Evolutionary conservation across 1,140 invertebrate genomes (phyloP), one percentile per base, ranked within the genome.

Genomic region (Cydia amplana): DNA sequence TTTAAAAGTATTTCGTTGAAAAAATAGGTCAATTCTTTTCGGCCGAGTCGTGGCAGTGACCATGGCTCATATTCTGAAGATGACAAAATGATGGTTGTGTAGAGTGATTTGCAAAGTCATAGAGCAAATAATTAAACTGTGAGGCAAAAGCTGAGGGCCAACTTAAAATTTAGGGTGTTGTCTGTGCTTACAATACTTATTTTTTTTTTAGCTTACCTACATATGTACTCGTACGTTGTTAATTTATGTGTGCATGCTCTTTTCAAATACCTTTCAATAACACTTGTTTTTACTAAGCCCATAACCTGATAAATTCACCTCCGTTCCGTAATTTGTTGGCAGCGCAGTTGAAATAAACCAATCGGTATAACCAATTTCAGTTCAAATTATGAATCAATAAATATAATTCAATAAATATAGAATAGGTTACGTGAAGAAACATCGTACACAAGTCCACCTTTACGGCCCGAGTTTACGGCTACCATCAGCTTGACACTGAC

Each of bases 11-110:
- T 36, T 70, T 70, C 25, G 51, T 16, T 73, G 25, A 55, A 55
- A 73, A 70, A 70, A 12, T 70, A 36, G 25, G 65, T 70, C 65
- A 70, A 70, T 70, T 67, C 32, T 28, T 40, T 40, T 16, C 2
- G 65, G n/a, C 16, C 14, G n/a, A 40, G 7, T 43, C 43, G 28
- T 70, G 65, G 65, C 36, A 70, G 65, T 43, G 36, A 70, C 65
- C 65, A 18, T 70, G 28, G 64, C 65, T 32, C 9, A 43, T 6
- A 18, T 70, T 70, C n/a, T 70, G 18, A 70, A 36, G 32, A 40
- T 70, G 65, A 60, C 55, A 60, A 60, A 70, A 70, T 20, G 28
- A 70, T 70, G 65, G 32, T 36, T 70, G 65, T 36, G 65, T 36
- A 18, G 65, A 70, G 28, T 70, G 65, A 43, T 43, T 32, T 18